These are phyloP conservation scores for Pipra filicauda DNA, from an alignment of 2,113 vertebrate genomes.

Conservation along the genomic window DNA sequence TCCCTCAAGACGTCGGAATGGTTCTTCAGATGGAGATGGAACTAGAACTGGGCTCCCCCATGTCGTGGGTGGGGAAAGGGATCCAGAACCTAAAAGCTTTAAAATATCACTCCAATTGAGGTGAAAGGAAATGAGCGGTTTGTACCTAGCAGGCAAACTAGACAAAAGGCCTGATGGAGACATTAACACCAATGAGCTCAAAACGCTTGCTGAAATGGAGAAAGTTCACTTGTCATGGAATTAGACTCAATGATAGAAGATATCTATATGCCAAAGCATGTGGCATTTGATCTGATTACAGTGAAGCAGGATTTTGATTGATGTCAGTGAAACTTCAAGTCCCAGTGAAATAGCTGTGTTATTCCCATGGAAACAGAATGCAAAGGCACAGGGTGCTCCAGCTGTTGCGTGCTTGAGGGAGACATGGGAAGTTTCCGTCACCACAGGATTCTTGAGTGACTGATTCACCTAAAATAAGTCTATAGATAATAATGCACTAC, in stretches of 20 bases:
- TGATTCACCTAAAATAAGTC: neutral
- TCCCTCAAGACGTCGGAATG: too few relatives aligned
- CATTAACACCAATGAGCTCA: neutral
- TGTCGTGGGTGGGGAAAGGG: too few relatives aligned
- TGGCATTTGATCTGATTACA: neutral
- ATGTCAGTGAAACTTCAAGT: neutral
- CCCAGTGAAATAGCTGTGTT: neutral
- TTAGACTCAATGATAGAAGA: neutral
- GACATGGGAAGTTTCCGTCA: fast-evolving
- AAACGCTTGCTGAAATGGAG: neutral
- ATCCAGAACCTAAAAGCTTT: neutral
- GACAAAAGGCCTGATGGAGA: neutral
- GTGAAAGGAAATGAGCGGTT: neutral
- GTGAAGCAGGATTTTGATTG: neutral
- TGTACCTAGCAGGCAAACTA: neutral
- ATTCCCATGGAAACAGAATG: neutral
- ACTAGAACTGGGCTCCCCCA: too few relatives aligned
- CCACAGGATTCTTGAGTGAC: fast-evolving
- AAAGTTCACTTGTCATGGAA: neutral
- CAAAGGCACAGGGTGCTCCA: neutral
- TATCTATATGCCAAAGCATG: neutral
- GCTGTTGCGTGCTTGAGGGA: neutral
- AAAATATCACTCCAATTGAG: neutral
- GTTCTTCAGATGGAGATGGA: too few relatives aligned
- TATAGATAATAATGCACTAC: neutral